These are phyloP conservation scores for Mionectes olivaceus DNA, from an alignment of 2,797 vertebrate species.

Conservation along the genomic window DNA sequence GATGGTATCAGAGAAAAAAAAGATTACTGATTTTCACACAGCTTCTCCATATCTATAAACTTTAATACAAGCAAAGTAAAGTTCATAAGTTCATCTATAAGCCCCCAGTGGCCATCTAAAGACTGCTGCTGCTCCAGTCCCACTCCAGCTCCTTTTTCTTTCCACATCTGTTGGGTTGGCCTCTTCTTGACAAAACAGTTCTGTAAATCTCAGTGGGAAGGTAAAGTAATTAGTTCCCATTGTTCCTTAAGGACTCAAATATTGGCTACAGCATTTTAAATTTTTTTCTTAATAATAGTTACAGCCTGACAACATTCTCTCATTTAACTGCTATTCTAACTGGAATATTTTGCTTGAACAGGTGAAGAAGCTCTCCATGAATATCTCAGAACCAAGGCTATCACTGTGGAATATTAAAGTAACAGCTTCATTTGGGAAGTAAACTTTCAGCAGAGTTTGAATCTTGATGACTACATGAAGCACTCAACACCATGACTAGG, in stretches of 20 bases:
- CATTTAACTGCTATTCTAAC: not conserved
- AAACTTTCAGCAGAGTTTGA: not conserved
- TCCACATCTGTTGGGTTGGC: not conserved
- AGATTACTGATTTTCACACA: not conserved
- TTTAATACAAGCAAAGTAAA: not conserved
- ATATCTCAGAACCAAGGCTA: slow-evolving; percentile 96
- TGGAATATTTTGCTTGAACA: slow-evolving; percentile 60
- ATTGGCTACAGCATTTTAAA: not conserved
- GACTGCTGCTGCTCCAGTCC: not conserved
- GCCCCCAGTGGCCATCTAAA: not conserved
- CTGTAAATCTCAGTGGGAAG: not conserved
- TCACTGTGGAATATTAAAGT: slow-evolving; percentile 94
- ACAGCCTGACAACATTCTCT: not conserved
- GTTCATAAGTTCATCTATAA: not conserved
- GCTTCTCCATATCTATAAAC: not conserved
- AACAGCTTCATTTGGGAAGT: not conserved
- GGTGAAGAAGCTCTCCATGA: slow-evolving; percentile 95
- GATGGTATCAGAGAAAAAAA: not conserved
- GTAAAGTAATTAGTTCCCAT: not conserved
- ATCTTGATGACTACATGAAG: not conserved
- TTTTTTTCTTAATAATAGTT: not conserved
- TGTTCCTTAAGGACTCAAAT: not conserved
- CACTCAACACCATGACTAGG: not conserved
- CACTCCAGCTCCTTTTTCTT: not conserved
- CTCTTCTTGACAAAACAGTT: not conserved